Percentiles rank a stretch among this genome's conserved stretches.
Evolutionary conservation across 2,113 vertebrate genomes (phyloP).

Genomic region (Chloroceryle aenea): DNA sequence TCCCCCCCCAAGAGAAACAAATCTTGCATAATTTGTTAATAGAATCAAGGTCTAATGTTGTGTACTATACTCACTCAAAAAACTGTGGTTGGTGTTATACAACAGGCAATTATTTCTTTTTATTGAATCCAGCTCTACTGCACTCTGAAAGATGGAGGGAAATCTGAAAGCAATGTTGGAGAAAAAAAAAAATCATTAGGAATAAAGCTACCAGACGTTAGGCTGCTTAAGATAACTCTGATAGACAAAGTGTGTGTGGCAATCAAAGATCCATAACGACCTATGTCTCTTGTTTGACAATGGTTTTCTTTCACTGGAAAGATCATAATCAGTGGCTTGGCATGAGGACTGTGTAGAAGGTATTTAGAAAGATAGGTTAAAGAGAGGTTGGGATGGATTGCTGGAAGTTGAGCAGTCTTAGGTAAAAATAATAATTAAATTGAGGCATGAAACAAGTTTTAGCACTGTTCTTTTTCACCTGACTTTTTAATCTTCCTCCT

Average conservation of each 20-base stretch:
- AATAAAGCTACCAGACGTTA: background rate
- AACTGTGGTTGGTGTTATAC: background rate
- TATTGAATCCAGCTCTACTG: background rate
- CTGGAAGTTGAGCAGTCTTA: background rate
- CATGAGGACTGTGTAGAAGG: background rate
- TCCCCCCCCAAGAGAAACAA: background rate
- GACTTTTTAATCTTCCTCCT: background rate
- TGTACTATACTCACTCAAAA: background rate
- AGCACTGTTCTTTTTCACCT: background rate
- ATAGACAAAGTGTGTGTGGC: background rate
- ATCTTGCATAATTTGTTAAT: background rate
- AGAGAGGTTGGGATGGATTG: background rate
- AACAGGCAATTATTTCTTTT: background rate
- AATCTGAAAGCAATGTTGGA: background rate
- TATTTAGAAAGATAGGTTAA: background rate
- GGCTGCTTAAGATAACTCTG: background rate
- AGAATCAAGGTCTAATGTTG: background rate
- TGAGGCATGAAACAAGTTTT: background rate
- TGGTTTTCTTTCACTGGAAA: background rate
- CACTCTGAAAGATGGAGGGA: background rate
- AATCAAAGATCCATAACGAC: accelerated
- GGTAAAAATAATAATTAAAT: background rate
- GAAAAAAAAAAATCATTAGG: background rate
- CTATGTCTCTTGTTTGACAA: background rate
- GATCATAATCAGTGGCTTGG: background rate